Evolutionary conservation across 2,888 invertebrate species (phyloP).

Genomic region (Ennomos fuscantarius): DNA sequence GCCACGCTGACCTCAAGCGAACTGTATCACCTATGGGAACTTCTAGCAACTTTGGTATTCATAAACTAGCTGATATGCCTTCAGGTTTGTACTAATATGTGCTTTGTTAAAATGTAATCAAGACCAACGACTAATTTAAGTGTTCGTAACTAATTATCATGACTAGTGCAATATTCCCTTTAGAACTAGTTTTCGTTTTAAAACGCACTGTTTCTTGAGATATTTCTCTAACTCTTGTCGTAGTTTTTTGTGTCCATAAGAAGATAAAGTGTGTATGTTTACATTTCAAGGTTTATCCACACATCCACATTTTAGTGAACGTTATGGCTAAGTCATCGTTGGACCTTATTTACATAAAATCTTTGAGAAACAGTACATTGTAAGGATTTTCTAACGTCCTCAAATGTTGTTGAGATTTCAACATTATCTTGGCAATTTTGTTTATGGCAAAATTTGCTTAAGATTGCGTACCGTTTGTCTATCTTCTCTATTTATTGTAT

Average conservation of each 20-base stretch:
- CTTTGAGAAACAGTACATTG: conserved; percentile 25
- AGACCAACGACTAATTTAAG: conserved; percentile 83
- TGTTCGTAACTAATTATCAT: conserved; percentile 69
- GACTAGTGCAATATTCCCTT: conserved; percentile 79
- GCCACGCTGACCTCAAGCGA: conserved; percentile 76
- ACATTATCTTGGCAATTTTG: conserved; percentile 81
- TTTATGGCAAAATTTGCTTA: conserved; percentile 79
- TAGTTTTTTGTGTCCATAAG: not conserved
- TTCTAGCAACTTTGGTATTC: conserved; percentile 72
- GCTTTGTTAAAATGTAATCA: conserved; percentile 54
- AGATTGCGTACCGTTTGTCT: conserved; percentile 62
- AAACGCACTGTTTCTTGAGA: conserved; percentile 35
- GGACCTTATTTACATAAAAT: not conserved
- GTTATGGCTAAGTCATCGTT: not conserved
- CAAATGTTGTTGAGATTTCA: conserved; percentile 43
- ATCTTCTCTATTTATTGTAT: conserved; percentile 28
- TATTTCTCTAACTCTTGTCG: conserved; percentile 4
- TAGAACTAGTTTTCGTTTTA: conserved; percentile 43
- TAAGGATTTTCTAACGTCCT: conserved; percentile 31
- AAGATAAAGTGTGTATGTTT: too few relatives aligned
- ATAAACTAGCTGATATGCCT: conserved; percentile 90
- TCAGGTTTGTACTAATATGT: conserved; percentile 87
- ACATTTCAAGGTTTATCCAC: too few relatives aligned
- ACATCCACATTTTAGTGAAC: not conserved
- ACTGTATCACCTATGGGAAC: conserved; percentile 70